phyloP scores from a whole-genome alignment of 2,113 vertebrate species.

The Dryoscopus gambensis region DNA sequence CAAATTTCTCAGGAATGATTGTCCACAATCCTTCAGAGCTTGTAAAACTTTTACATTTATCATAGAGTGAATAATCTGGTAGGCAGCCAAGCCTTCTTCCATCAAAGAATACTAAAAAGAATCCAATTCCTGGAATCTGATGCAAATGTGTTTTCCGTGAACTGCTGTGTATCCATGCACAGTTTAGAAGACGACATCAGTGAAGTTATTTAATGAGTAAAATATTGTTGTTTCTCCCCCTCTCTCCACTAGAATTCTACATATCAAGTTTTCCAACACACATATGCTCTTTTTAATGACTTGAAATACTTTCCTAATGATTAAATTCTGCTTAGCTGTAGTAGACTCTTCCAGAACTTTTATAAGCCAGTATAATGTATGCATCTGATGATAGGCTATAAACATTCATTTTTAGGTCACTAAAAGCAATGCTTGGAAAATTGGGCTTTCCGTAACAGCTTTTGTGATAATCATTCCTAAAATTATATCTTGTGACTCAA shows the following conservation, averaged over 20 bases:
- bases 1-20: constrained; percentile 67
- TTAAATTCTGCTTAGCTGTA: constrained; percentile 12
- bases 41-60: constrained; percentile 61
- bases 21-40: constrained; percentile 37
- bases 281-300: constrained; percentile 26
- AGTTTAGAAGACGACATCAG: constrained; percentile 1
- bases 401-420: not conserved
- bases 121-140: constrained; percentile 27
- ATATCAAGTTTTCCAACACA: constrained; percentile 46
- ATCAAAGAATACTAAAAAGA: constrained; percentile 56
- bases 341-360: not conserved
- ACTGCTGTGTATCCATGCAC: not conserved
- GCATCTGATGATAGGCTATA: not conserved
- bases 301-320: constrained; percentile 57
- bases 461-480: not conserved
- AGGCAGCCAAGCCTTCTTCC: constrained; percentile 59
- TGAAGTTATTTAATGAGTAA: constrained; percentile 44
- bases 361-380: not conserved
- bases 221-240: constrained; percentile 37
- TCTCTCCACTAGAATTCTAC: not conserved
- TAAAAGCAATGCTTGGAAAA: not conserved
- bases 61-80: constrained; percentile 57
- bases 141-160: constrained; percentile 47
- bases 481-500: not conserved
- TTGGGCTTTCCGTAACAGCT: not conserved